Conservation (phyloP, 1,140 invertebrate genomes). For the Brachionus paranguensis region DNA sequence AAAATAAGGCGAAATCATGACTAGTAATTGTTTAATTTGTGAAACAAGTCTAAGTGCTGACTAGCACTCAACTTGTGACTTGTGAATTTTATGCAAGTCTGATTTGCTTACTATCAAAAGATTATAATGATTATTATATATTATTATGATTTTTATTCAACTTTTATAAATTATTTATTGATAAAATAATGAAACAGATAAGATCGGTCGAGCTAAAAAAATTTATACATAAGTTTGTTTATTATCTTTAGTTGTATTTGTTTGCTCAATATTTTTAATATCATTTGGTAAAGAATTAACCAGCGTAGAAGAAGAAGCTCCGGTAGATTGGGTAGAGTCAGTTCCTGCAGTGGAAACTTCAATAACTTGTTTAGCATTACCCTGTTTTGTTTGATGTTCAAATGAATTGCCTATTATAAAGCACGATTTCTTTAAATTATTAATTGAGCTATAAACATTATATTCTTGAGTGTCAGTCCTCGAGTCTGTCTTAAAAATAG, state of each 20-base stretch:
- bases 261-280: neutral
- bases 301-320: neutral
- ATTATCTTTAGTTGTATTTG: neutral
- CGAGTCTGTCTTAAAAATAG: neutral
- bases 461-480: neutral
- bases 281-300: neutral
- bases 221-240: conserved; percentile 34
- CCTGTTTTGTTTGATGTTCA: neutral
- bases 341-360: neutral
- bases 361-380: neutral
- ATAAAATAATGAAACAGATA: neutral
- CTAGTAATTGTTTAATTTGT: too few relatives aligned
- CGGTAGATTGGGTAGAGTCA: neutral
- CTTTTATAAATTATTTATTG: neutral
- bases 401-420: neutral
- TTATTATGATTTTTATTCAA: too few relatives aligned
- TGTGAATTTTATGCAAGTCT: too few relatives aligned
- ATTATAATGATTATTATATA: too few relatives aligned
- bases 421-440: neutral
- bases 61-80: too few relatives aligned
- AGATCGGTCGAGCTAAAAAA: neutral
- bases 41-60: too few relatives aligned
- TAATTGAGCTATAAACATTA: neutral
- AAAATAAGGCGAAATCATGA: too few relatives aligned
- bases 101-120: too few relatives aligned